Evolutionary conservation across 2,888 invertebrate genomes (phyloP), one percentile per base, ranked within the genome.

Genomic region (Rosalia funebris): DNA sequence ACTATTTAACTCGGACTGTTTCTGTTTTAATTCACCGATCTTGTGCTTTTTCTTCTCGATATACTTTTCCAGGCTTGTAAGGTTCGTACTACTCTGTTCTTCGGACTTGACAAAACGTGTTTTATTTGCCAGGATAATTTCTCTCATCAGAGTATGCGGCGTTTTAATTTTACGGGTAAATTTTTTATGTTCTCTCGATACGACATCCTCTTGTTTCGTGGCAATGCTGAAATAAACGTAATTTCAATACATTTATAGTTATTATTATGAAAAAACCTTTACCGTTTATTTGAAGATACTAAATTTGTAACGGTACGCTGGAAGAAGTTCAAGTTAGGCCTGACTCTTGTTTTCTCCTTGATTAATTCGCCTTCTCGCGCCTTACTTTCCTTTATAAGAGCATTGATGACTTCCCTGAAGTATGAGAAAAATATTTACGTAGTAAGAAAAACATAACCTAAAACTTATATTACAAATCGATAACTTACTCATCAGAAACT

Each of bases 251-350:
- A 12, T 37, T 17, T 20, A 41, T 19, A n/a, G 17, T 2, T 10
- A 9, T 17, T n/a, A n/a, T n/a, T 14, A 1, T 25, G 32, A n/a
- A 16, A 11, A 31, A 31, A 5, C 16, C 14, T 31, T 60, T 57
- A 70, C 71, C 70, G 56, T 41, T 62, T 68, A 58, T 72, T 72
- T 11, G 64, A 65, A 0, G 70, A 70, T 2, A 71, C 69, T 36
- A 71, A 50, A 62, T 65, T 69, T 17, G 60, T 60, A 15, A 72
- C 68, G 9, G 72, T 72, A 32, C 72, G 61, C 52, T 72, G 69
- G 25, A 72, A 68, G 41, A 72, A 72, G 41, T 71, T 68, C 15
- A 72, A 57, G 54, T 72, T 72, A 1, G 72, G 72, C 20, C 66
- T 69, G 4, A 71, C 31, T 48, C 71, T 62, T 31, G 69, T 48